phyloP scores from a whole-genome alignment of 2,113 vertebrate species.

The Takifugu bimaculatus region DNA sequence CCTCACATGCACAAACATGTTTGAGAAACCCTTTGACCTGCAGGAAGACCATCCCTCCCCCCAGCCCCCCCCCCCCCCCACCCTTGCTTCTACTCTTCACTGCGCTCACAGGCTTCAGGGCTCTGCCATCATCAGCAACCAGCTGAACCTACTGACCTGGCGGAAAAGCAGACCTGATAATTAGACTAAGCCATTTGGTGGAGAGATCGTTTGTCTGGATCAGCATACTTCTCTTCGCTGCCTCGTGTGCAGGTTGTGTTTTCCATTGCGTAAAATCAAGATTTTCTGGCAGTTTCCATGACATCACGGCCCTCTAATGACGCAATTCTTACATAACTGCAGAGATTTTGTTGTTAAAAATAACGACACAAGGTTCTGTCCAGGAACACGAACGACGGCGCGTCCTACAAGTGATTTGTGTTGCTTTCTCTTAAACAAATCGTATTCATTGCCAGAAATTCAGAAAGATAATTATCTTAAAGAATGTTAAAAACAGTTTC shows the following conservation, averaged over 20 bases:
- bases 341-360: neutral
- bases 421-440: neutral
- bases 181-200: slow-evolving; percentile 45
- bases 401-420: neutral
- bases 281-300: slow-evolving; percentile 15
- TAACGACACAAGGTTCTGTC: no score
- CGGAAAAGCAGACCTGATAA: slow-evolving; percentile 31
- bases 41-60: slow-evolving; percentile 40
- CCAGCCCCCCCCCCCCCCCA: slow-evolving; percentile 37
- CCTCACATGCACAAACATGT: slow-evolving; percentile 15
- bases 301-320: slow-evolving; percentile 7
- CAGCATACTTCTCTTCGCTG: slow-evolving; percentile 13
- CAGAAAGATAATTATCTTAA: slow-evolving; percentile 12
- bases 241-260: neutral
- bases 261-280: slow-evolving; percentile 5
- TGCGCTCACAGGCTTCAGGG: slow-evolving; percentile 27
- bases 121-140: slow-evolving; percentile 61
- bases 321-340: slow-evolving; percentile 15
- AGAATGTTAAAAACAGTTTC: neutral
- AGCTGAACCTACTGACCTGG: slow-evolving; percentile 55
- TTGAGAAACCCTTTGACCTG: slow-evolving; percentile 55
- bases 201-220: slow-evolving; percentile 40
- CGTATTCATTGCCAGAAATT: no score
- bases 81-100: slow-evolving; percentile 30
- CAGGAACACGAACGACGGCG: no score